These are phyloP conservation scores for Drosophila picticornis DNA, from an alignment of 2,888 invertebrate genomes.

Conservation along the genomic window DNA sequence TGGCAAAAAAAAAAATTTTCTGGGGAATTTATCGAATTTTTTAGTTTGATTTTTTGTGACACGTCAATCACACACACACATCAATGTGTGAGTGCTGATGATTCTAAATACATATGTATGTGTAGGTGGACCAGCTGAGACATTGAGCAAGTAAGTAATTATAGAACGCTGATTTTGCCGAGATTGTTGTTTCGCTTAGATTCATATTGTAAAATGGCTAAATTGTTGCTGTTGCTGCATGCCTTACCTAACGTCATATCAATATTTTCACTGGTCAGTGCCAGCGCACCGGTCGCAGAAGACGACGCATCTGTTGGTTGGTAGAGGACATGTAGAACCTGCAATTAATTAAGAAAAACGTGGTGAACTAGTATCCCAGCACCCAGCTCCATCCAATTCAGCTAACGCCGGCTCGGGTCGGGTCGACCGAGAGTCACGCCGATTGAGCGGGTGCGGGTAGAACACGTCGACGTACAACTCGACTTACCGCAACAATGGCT, in stretches of 20 bases:
- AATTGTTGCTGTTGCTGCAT: conserved; percentile 1
- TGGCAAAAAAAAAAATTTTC: conserved; percentile 27
- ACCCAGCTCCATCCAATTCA: not conserved
- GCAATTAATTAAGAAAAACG: conserved; percentile 27
- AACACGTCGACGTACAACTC: conserved; percentile 78
- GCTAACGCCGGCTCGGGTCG: conserved; percentile 5
- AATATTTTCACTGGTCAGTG: conserved; percentile 92
- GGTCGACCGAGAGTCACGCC: conserved; percentile 5
- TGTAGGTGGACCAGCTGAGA: conserved; percentile 44
- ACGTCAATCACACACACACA: conserved; percentile 49
- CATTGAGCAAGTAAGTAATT: conserved; percentile 3
- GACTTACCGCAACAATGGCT: conserved; percentile 72
- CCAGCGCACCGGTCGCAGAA: conserved; percentile 89
- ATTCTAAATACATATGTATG: not conserved
- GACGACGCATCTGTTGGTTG: conserved; percentile 89
- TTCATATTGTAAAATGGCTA: not conserved
- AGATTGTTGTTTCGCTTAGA: not conserved
- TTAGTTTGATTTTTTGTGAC: conserved; percentile 49
- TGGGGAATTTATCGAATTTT: conserved; percentile 43
- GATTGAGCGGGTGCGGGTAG: conserved; percentile 43
- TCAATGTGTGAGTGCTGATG: not conserved
- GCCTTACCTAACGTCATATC: conserved; percentile 93
- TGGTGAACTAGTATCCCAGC: conserved; percentile 1
- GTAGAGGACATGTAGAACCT: conserved; percentile 87
- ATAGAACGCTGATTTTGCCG: conserved; percentile 24